phyloP scores from a whole-genome alignment of 2,113 vertebrate genomes.

The Geococcyx californianus region DNA sequence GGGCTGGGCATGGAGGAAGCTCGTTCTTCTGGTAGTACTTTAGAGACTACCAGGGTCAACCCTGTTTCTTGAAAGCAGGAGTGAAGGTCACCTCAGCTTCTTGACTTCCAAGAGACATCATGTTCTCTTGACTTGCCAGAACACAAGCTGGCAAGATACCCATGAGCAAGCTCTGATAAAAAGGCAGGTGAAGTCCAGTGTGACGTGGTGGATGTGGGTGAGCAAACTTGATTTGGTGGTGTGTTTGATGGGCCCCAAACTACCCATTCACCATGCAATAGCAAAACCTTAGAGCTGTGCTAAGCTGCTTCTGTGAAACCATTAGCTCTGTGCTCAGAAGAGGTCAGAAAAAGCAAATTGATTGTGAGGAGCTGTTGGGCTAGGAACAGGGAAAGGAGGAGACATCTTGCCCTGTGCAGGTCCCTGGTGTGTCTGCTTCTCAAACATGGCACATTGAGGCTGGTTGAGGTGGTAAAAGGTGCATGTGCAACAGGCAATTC shows the following conservation, averaged over 20 bases:
- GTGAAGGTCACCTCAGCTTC: background rate
- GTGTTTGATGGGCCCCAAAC: background rate
- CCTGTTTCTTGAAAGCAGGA: background rate
- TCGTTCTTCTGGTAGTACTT: background rate
- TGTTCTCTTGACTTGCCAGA: background rate
- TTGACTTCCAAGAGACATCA: background rate
- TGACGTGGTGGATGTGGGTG: background rate
- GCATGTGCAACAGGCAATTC: background rate
- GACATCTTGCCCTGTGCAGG: background rate
- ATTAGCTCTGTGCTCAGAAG: background rate
- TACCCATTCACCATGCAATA: background rate
- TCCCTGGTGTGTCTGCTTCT: background rate
- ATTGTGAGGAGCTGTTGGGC: background rate
- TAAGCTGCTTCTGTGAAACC: background rate
- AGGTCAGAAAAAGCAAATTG: background rate
- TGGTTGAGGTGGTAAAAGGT: background rate
- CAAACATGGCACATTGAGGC: rapidly evolving
- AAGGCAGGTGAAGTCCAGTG: background rate
- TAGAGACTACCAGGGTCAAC: background rate
- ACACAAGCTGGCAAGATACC: background rate
- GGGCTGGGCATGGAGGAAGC: background rate
- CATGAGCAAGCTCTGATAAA: background rate
- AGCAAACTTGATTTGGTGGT: background rate
- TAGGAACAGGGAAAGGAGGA: background rate
- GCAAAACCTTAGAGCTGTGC: constrained; percentile 12